A percentile compares a stretch with the other conserved stretches of the same genome.
phyloP scores from a whole-genome alignment of 2,888 invertebrate species.

The Prosapia bicincta region DNA sequence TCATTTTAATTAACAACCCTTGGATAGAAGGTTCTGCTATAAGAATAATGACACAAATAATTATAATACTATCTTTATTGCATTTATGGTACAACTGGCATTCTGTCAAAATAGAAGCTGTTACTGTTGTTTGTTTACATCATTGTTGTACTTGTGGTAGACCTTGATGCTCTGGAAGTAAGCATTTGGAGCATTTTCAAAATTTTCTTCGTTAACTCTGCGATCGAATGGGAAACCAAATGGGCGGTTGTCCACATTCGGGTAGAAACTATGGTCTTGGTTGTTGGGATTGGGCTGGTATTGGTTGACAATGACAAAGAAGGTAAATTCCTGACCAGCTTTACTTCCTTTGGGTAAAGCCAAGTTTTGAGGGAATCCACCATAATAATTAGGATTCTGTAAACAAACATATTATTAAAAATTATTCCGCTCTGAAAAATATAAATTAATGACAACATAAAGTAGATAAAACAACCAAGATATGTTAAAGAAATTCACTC shows the following conservation, averaged over 20 bases:
- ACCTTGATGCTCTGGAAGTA: slow-evolving; percentile 57
- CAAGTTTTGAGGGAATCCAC: slow-evolving; percentile 37
- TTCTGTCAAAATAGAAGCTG: not conserved
- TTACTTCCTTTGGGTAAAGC: slow-evolving; percentile 26
- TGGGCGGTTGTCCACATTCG: slow-evolving; percentile 58
- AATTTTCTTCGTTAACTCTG: slow-evolving; percentile 50
- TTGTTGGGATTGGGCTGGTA: slow-evolving; percentile 46
- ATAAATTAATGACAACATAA: no score
- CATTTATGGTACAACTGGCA: no score
- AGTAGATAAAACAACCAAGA: no score
- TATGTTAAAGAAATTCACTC: no score
- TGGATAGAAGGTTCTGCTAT: no score
- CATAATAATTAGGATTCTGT: not conserved
- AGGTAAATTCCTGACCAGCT: slow-evolving; percentile 46
- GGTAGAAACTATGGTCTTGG: slow-evolving; percentile 50
- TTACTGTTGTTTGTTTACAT: slow-evolving; percentile 35
- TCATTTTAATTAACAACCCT: no score
- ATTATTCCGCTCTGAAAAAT: no score
- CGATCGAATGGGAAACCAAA: slow-evolving; percentile 75
- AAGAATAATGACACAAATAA: no score
- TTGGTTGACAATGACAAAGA: slow-evolving; percentile 50
- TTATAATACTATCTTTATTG: no score
- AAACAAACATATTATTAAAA: no score
- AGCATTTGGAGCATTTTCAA: slow-evolving; percentile 63
- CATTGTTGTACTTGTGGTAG: slow-evolving; percentile 56